These are phyloP conservation scores for Andrena marginata DNA, from an alignment of 2,888 invertebrate species.

Conservation along the genomic window DNA sequence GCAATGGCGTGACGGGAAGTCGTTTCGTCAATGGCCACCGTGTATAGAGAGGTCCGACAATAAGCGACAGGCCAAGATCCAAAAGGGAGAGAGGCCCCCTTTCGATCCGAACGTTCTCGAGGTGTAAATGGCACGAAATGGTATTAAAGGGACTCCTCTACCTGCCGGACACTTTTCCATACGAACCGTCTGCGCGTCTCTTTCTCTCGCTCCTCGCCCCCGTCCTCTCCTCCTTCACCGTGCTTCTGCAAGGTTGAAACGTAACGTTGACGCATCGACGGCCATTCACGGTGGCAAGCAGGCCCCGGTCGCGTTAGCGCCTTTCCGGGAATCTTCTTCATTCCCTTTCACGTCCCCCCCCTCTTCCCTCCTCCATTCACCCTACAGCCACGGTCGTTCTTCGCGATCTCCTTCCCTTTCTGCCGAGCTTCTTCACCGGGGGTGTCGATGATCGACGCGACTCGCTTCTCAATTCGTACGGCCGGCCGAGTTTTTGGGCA, in stretches of 20 bases:
- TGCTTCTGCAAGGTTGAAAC: constrained; percentile 68
- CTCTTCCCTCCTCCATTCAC: constrained; percentile 46
- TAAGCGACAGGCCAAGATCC: constrained; percentile 33
- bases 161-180: constrained; percentile 65
- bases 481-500: constrained; percentile 2
- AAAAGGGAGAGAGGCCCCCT: constrained; percentile 42
- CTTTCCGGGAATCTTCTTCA: constrained; percentile 40
- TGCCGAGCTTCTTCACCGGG: not conserved
- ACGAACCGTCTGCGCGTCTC: constrained; percentile 12
- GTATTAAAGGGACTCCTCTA: constrained; percentile 68
- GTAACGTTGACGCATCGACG: constrained; percentile 73
- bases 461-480: not conserved
- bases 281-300: constrained; percentile 56
- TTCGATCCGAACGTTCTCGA: constrained; percentile 56
- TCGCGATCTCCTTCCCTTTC: constrained; percentile 8
- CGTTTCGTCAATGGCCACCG: constrained; percentile 75
- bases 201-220: not conserved
- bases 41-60: constrained; percentile 59
- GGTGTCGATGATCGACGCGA: not conserved
- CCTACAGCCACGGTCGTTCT: constrained; percentile 7
- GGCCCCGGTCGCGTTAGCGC: constrained; percentile 44
- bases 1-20: constrained; percentile 80
- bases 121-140: constrained; percentile 72
- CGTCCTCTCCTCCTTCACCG: not conserved
- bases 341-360: constrained; percentile 6